A percentile compares a stretch with the other conserved stretches of the same genome.
These are phyloP conservation scores for Graptemys geographica DNA, from an alignment of 2,797 vertebrate species.

Conservation along the genomic window DNA sequence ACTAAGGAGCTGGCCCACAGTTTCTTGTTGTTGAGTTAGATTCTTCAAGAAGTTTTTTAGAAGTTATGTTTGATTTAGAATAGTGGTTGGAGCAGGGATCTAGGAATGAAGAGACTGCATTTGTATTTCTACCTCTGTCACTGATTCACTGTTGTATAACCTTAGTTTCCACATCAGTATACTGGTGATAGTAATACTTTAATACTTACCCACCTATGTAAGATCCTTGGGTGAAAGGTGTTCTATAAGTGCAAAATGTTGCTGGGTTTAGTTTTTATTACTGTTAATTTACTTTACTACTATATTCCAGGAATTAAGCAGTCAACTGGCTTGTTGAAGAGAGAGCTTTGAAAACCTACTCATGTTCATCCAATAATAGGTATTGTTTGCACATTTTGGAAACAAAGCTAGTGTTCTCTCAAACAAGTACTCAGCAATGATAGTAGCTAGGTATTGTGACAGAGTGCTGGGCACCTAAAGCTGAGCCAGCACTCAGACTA, in stretches of 20 bases:
- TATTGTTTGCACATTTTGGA: conserved; percentile 1
- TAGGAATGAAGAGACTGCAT: not conserved
- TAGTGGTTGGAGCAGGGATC: not conserved
- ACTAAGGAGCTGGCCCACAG: not conserved
- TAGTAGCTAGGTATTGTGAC: not conserved
- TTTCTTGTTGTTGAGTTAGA: not conserved
- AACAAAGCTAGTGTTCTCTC: not conserved
- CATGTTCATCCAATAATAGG: not conserved
- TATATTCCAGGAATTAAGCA: not conserved
- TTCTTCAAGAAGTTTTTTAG: not conserved
- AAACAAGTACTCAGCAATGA: conserved; percentile 17
- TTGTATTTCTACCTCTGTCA: not conserved
- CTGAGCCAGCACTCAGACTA: not conserved
- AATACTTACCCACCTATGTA: not conserved
- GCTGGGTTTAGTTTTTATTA: not conserved
- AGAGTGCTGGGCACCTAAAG: not conserved
- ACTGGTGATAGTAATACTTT: not conserved
- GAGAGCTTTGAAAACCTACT: conserved; percentile 18
- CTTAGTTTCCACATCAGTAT: not conserved
- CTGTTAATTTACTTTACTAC: conserved; percentile 22
- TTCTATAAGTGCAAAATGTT: not conserved
- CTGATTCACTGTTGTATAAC: not conserved
- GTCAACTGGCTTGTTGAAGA: not conserved
- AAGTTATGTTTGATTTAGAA: not conserved
- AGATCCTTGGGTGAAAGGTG: not conserved